These are phyloP conservation scores for Trissonchulus sp. DNA, from an alignment of 2,888 invertebrate genomes.

Conservation along the genomic window DNA sequence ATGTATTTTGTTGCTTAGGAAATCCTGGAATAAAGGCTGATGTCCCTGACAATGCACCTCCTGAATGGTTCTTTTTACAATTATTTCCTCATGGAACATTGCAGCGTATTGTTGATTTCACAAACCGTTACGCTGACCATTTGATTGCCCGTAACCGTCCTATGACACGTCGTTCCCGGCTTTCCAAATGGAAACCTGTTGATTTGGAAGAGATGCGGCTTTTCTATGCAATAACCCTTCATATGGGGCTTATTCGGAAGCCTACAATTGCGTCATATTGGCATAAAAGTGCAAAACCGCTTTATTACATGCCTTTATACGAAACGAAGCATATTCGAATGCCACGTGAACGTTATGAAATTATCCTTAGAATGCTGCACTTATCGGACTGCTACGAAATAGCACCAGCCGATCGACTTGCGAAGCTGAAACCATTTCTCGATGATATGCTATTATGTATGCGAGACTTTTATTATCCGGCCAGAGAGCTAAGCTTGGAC, in stretches of 20 bases:
- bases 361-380: slow-evolving; percentile 12
- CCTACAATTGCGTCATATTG: slow-evolving; percentile 13
- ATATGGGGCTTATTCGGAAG: slow-evolving; percentile 22
- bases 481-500: slow-evolving; percentile 17
- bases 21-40: slow-evolving; percentile 2
- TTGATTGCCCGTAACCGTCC: background rate
- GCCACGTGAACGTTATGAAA: slow-evolving; percentile 21
- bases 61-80: slow-evolving; percentile 4
- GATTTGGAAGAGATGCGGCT: slow-evolving; percentile 16
- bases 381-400: slow-evolving; percentile 13
- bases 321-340: slow-evolving; percentile 4
- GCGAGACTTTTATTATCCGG: slow-evolving; percentile 6
- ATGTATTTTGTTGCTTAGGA: too few species aligned
- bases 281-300: slow-evolving; percentile 4
- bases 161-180: slow-evolving; percentile 15
- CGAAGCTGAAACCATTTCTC: slow-evolving; percentile 14
- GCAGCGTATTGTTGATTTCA: background rate
- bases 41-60: background rate
- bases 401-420: background rate
- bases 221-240: slow-evolving; percentile 22
- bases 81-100: slow-evolving; percentile 14
- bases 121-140: slow-evolving; percentile 6
- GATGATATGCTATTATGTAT: slow-evolving; percentile 19
- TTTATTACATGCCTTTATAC: slow-evolving; percentile 23
- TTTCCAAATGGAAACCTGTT: slow-evolving; percentile 5